Evolutionary conservation across 1,140 invertebrate genomes (phyloP), one percentile per base, ranked within the genome.

Genomic region (Colletes gigas): DNA sequence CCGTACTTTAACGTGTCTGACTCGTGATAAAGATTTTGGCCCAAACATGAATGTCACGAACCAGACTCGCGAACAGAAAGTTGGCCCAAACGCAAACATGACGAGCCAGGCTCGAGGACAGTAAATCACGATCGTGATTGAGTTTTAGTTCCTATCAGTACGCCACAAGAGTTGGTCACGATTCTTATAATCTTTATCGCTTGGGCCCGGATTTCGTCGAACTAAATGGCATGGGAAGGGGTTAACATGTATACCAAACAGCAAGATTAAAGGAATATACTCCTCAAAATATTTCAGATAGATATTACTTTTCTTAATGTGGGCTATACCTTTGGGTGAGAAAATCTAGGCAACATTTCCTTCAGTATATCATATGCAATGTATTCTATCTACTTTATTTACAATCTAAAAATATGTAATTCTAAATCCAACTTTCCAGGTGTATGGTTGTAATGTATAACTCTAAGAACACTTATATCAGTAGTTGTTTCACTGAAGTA

Each of bases 331-430:
- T 71, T 68, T 76, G 71, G 82, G 73, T 83, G 75, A 81, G 79
- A 89, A 81, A 89, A 88, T 81, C 82, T 87, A 76, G 79, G 71
- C 78, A 83, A 83, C 62, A 81, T 74, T 88, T 6, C 65, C 78
- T 63, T 66, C 81, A 60, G 66, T 60, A 78, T 78, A 74, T 74
- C 62, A 81, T 80, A 85, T 87, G 57, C 68, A 83, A 70, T 88
- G 79, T 87, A 83, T 88, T 86, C 82, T 88, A 70, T 88, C 77
- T 87, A 88, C 65, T 87, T 89, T 90, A 89, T 90, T 83, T 90
- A 90, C 87, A 90, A 66, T 86, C 89, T 89, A 89, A 89, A 89
- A 89, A 87, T 90, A 89, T 84, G 85, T 86, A 83, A 55, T 85
- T 83, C 87, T 85, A 75, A 74, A 81, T 86, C 60, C 66, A 81